Evolutionary conservation across 2,113 vertebrate genomes (phyloP), one percentile per base, ranked within the genome.

Genomic region (Antigone vipio): DNA sequence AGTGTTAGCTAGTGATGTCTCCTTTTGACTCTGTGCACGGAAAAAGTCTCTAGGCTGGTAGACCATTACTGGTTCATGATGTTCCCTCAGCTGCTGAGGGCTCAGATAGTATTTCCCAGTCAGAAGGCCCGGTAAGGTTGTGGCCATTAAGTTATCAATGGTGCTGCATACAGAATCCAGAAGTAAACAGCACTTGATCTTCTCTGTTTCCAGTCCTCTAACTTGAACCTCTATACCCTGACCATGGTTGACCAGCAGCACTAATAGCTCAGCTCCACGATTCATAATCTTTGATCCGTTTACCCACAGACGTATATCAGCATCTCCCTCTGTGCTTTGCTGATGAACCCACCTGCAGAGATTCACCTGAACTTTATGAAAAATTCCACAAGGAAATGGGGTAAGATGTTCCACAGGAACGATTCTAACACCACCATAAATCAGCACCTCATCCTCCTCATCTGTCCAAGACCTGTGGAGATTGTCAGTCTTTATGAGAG

Each of bases 11-110:
- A 99, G 98, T 0, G 99, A 99, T 30, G 97, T 98, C 89, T 99
- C 99, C 55, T 98, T 98, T 91, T 99, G 99, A 55, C 98, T 97
- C 93, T 99, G 99, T 2, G 99, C 99, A 15, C 99, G 98, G 90
- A 99, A 98, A 88, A 99, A 99, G 96, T 99, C 99, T 96, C 99
- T 98, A n/a, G 99, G 99, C 91, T 99, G 99, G 98, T 99, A 99
- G 92, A 99, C 96, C 99, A 99, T 99, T 97, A 99, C 96, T 22
- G 99, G 99, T 58, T 99, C 99, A 18, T 99, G 99, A 95, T 98
- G 99, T 89, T 99, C 99, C 67, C 99, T 98, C 92, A 99, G 98
- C 97, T 99, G 99, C 98, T 99, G 99, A 47, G 99, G 99, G 84
- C 99, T 99, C 94, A 99, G 98, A 98, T 99, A 99, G 93, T 99